phyloP scores from a whole-genome alignment of 64 coral and sea anemone species.

The Montipora sp. region DNA sequence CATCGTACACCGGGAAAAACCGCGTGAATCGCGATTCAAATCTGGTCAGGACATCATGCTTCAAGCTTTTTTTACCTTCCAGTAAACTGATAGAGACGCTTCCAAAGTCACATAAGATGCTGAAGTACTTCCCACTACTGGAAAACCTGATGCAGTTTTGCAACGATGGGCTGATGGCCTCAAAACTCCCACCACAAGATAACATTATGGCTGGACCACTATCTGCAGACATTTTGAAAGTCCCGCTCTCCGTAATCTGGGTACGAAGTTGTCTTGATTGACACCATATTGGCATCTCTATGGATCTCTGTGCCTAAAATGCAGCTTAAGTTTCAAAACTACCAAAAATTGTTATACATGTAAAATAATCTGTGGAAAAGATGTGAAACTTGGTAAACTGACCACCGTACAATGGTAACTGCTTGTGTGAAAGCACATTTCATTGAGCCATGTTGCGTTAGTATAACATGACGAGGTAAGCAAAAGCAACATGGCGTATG shows the following conservation, averaged over 20 bases:
- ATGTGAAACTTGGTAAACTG: no score
- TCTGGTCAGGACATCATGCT: no score
- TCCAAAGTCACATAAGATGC: conserved; percentile 87
- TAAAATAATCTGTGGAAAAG: no score
- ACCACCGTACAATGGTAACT: no score
- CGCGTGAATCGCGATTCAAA: no score
- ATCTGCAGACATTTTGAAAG: conserved; percentile 88
- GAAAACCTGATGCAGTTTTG: conserved; percentile 85
- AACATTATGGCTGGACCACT: neutral
- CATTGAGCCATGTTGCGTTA: neutral
- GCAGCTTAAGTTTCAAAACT: no score
- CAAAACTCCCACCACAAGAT: conserved; percentile 21
- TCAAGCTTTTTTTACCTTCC: conserved; percentile 19
- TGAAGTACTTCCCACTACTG: conserved; percentile 66
- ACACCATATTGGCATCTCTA: no score
- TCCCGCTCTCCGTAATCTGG: neutral
- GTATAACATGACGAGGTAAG: neutral
- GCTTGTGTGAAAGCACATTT: no score
- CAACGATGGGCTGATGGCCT: conserved; percentile 62
- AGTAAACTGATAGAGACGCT: conserved; percentile 48
- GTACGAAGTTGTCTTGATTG: neutral
- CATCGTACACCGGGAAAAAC: no score
- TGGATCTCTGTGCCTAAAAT: no score
- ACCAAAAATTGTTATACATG: no score
- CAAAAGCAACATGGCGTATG: conserved; percentile 15